These are phyloP conservation scores for Hemicordylus capensis DNA, from an alignment of 2,113 vertebrate species.

Conservation along the genomic window DNA sequence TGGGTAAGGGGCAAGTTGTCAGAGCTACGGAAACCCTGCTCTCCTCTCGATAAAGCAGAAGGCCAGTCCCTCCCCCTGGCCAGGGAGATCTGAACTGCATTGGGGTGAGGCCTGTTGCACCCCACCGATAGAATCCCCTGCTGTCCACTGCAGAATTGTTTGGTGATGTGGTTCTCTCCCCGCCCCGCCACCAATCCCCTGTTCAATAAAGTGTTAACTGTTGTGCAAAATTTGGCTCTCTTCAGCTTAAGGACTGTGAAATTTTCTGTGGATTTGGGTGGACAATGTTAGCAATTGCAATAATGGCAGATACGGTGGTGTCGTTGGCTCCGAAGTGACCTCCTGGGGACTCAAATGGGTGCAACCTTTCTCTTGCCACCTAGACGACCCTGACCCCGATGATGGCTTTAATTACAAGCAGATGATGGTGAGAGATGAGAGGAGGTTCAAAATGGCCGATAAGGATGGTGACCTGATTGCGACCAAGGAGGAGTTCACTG, in stretches of 20 bases:
- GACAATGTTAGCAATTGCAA: rapidly evolving
- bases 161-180: not conserved
- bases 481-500: constrained; percentile 88
- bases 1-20: constrained; percentile 80
- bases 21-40: constrained; percentile 20
- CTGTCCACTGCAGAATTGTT: not conserved
- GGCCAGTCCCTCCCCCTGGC: not conserved
- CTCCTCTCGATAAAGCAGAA: constrained; percentile 59
- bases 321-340: rapidly evolving
- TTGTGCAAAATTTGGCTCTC: not conserved
- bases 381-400: constrained; percentile 90
- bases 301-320: rapidly evolving
- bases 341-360: not conserved
- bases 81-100: not conserved
- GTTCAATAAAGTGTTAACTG: not conserved
- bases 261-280: not conserved
- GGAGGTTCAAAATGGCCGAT: constrained; percentile 89
- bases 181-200: rapidly evolving
- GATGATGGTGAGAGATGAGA: constrained; percentile 90
- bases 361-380: constrained; percentile 18
- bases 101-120: not conserved
- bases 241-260: not conserved
- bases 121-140: too few relatives aligned
- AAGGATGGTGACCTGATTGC: constrained; percentile 82
- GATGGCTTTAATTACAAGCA: constrained; percentile 89